phyloP scores from a whole-genome alignment of 2,797 vertebrate genomes.

The Podarcis siculus region DNA sequence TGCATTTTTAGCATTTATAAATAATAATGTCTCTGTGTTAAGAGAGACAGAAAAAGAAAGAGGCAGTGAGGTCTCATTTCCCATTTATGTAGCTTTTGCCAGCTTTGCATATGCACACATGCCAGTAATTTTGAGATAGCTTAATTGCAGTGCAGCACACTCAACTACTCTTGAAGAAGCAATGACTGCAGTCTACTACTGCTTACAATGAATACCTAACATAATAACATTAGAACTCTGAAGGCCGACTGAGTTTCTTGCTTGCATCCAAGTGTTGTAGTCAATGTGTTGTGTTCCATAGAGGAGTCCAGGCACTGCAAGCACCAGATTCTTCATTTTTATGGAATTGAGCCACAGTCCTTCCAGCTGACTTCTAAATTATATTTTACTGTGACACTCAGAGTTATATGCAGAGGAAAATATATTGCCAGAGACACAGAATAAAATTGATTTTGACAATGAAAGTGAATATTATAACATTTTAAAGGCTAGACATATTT shows the following conservation, averaged over 20 bases:
- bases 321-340: neutral
- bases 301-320: neutral
- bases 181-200: neutral
- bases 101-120: neutral
- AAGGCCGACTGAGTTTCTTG: neutral
- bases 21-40: no score
- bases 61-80: neutral
- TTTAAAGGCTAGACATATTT: conserved; percentile 21
- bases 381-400: conserved; percentile 22
- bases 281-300: neutral
- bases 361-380: conserved; percentile 29
- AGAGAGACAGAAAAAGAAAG: no score
- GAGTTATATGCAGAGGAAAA: neutral
- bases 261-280: neutral
- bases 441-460: conserved; percentile 39
- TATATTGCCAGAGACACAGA: conserved; percentile 20
- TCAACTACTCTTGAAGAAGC: neutral
- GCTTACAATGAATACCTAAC: neutral
- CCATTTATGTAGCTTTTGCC: neutral
- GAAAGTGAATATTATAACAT: conserved; percentile 7
- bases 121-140: neutral
- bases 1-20: no score
- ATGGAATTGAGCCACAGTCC: conserved; percentile 1
- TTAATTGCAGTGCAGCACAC: neutral
- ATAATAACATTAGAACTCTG: neutral